These are phyloP conservation scores for Eidolon dupreanum DNA, from an alignment of 2,797 vertebrate species.

Conservation along the genomic window DNA sequence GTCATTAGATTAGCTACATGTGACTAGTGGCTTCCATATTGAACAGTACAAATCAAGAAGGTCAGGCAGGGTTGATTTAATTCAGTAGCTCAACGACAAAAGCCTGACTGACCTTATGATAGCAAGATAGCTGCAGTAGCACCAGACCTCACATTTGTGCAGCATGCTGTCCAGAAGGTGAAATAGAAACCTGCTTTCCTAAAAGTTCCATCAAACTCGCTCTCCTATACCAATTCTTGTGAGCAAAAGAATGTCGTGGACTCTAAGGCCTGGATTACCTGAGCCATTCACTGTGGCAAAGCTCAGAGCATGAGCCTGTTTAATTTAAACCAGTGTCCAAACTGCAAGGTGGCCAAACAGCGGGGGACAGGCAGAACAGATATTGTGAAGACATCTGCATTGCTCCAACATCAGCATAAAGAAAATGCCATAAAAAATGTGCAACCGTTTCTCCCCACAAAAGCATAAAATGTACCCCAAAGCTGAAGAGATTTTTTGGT, in stretches of 20 bases:
- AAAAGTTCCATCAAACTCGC: neutral
- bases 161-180: neutral
- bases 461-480: neutral
- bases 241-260: neutral
- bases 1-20: neutral
- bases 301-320: neutral
- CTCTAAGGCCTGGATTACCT: neutral
- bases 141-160: neutral
- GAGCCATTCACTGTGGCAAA: neutral
- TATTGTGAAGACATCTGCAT: neutral
- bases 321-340: neutral
- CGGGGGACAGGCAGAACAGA: neutral
- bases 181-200: neutral
- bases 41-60: neutral
- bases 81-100: neutral
- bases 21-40: neutral
- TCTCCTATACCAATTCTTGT: neutral
- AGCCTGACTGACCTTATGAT: neutral
- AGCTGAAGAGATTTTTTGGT: neutral
- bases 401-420: neutral
- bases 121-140: neutral
- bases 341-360: rapidly evolving
- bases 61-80: neutral
- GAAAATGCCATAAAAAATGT: neutral
- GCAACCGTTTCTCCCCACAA: neutral